phyloP scores from a whole-genome alignment of 2,113 vertebrate genomes.

The Semicossyphus pulcher region DNA sequence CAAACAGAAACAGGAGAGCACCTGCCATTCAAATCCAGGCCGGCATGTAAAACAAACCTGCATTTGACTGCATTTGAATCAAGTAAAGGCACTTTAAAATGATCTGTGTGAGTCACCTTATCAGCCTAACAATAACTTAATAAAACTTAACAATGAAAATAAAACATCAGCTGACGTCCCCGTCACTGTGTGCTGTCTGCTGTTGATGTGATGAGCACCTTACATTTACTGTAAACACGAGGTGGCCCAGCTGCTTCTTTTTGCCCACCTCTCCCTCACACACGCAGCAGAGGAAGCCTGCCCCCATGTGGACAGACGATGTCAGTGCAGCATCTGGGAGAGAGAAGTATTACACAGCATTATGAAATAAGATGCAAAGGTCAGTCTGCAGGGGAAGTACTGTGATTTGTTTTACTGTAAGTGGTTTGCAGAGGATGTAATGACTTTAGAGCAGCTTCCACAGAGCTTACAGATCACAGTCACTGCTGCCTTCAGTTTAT shows the following conservation, averaged over 20 bases:
- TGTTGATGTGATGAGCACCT: neutral
- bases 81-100: neutral
- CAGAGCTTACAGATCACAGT: too few relatives aligned
- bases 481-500: too few relatives aligned
- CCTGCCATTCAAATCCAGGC: slow-evolving; percentile 73
- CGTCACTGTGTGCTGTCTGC: neutral
- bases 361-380: neutral
- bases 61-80: slow-evolving; percentile 81
- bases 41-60: slow-evolving; percentile 37
- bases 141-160: too few relatives aligned
- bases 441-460: too few relatives aligned
- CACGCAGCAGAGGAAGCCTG: slow-evolving; percentile 22
- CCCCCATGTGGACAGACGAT: slow-evolving; percentile 63
- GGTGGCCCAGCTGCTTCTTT: slow-evolving; percentile 44
- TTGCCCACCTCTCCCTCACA: neutral
- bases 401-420: slow-evolving; percentile 40
- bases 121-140: neutral
- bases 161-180: too few relatives aligned
- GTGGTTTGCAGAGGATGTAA: neutral
- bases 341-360: slow-evolving; percentile 23
- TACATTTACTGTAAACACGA: slow-evolving; percentile 65
- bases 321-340: slow-evolving; percentile 16
- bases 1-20: slow-evolving; percentile 72
- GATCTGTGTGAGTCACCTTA: neutral
- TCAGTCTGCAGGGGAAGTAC: slow-evolving; percentile 40